A percentile compares a stretch with the other conserved stretches of the same genome.
phyloP scores from a whole-genome alignment of 2,113 vertebrate species.

The Piprites chloris region DNA sequence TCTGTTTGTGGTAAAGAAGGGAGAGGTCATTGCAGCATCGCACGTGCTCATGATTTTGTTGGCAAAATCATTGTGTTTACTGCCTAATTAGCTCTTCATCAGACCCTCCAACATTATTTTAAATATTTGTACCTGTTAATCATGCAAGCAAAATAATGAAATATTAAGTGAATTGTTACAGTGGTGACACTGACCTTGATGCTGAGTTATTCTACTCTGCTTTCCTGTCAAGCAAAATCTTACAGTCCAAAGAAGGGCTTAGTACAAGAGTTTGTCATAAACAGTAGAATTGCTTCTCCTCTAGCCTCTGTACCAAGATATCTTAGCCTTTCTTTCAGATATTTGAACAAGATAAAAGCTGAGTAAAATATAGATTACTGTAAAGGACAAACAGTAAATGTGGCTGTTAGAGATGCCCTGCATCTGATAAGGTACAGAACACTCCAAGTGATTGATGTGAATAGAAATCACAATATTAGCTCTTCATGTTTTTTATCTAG shows the following conservation, averaged over 20 bases:
- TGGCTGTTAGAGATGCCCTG: neutral
- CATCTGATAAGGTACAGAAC: neutral
- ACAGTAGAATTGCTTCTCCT: neutral
- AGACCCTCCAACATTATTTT: neutral
- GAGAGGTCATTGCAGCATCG: neutral
- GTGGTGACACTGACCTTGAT: neutral
- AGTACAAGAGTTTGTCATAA: neutral
- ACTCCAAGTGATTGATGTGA: neutral
- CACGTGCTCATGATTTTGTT: fast-evolving
- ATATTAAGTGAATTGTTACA: neutral
- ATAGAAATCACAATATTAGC: neutral
- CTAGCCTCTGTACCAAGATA: neutral
- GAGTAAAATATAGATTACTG: neutral
- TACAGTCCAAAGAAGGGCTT: neutral
- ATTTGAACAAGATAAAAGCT: neutral
- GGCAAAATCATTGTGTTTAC: neutral
- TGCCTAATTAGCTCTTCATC: neutral
- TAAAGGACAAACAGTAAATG: neutral
- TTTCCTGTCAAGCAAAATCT: neutral
- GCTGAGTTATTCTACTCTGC: neutral
- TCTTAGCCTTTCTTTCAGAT: neutral
- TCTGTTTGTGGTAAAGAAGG: neutral
- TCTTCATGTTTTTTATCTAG: neutral
- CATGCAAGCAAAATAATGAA: neutral
- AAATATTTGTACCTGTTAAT: neutral